A percentile compares a stretch with the other conserved stretches of the same genome.
Conservation (phyloP, 2,888 invertebrate species). For the Callinectes sapidus region DNA sequence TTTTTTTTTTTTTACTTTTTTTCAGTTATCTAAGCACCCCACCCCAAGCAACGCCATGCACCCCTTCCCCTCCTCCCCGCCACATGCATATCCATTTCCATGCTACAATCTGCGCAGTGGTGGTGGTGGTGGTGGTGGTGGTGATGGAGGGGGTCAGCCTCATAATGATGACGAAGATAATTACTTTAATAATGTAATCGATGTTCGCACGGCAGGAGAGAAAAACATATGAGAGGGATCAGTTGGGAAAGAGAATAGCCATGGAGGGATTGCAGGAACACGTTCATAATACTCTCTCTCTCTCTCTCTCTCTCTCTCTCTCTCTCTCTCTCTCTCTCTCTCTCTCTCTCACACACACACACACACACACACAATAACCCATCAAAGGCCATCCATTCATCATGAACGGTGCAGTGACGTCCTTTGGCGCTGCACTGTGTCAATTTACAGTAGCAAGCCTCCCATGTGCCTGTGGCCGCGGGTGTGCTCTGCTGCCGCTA, state of each 20-base stretch:
- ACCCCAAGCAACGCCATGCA: no score
- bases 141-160: neutral
- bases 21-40: neutral
- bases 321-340: neutral
- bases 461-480: neutral
- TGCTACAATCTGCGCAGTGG: neutral
- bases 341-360: neutral
- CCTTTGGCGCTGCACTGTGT: constrained; percentile 22
- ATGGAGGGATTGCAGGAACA: neutral
- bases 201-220: constrained; percentile 13
- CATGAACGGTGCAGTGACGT: neutral
- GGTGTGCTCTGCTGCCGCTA: neutral
- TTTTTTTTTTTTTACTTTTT: neutral
- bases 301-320: constrained; percentile 40
- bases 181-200: constrained; percentile 14
- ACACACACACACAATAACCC: constrained; percentile 2
- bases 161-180: constrained; percentile 33
- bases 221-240: constrained; percentile 10
- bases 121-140: neutral
- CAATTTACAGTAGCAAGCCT: neutral
- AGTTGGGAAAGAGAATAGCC: constrained; percentile 22
- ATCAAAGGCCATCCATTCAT: constrained; percentile 1
- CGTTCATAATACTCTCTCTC: constrained; percentile 5
- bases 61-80: neutral
- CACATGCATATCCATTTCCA: neutral